A percentile compares a stretch with the other conserved stretches of the same genome.
Conservation (phyloP, 2,113 vertebrate genomes). For the Cepphus grylle region DNA sequence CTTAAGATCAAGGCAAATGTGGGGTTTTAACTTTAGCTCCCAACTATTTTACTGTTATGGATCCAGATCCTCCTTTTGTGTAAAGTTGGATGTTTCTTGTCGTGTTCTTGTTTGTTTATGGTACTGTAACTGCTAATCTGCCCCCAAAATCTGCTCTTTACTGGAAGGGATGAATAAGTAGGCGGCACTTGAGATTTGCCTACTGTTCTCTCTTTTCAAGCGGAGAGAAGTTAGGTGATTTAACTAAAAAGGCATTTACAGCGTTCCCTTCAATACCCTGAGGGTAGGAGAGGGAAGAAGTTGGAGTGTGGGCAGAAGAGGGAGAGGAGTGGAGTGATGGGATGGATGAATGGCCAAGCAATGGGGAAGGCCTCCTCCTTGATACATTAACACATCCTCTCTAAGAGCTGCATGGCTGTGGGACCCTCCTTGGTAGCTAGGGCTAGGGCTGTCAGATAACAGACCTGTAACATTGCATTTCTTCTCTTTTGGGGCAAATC, state of each 20-base stretch:
- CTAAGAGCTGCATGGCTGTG: neutral
- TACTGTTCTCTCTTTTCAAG: neutral
- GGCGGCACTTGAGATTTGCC: neutral
- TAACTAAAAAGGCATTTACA: neutral
- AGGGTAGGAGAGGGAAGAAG: neutral
- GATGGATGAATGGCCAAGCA: neutral
- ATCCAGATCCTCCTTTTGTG: neutral
- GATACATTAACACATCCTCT: rapidly evolving
- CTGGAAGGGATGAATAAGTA: neutral
- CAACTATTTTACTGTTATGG: neutral
- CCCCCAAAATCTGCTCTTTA: neutral
- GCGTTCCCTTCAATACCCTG: neutral
- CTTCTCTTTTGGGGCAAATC: neutral
- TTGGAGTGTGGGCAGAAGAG: neutral
- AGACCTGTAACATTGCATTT: neutral
- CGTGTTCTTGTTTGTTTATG: neutral
- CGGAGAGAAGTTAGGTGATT: neutral
- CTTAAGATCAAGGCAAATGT: neutral
- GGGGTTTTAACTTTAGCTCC: neutral
- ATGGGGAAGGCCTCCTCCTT: neutral
- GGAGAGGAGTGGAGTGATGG: neutral
- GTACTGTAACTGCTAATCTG: neutral
- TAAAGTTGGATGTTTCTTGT: neutral
- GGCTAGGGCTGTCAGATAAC: neutral
- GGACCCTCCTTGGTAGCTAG: neutral